A percentile compares a stretch with the other conserved stretches of the same genome.
Conservation (phyloP, 2,888 invertebrate genomes). For the Oscheius myriophilus region DNA sequence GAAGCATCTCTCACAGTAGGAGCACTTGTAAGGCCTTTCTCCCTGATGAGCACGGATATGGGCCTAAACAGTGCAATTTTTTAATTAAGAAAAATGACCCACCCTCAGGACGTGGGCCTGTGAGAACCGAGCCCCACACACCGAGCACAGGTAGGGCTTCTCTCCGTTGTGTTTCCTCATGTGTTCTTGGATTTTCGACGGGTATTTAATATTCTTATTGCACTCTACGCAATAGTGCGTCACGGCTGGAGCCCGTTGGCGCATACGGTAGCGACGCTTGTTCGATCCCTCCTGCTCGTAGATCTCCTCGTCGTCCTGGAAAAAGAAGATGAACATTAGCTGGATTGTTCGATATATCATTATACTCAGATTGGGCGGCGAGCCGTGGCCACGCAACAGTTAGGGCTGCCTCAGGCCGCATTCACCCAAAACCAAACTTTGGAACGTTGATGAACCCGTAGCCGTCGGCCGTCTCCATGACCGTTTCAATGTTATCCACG, state of each 20-base stretch:
- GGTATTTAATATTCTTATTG: conserved; percentile 54
- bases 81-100: no score
- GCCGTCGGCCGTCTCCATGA: conserved; percentile 11
- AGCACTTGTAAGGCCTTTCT: conserved; percentile 55
- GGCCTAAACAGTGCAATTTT: conserved; percentile 28
- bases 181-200: conserved; percentile 56
- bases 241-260: conserved; percentile 36
- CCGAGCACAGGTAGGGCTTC: conserved; percentile 40
- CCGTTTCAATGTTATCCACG: conserved; percentile 16
- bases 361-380: no score
- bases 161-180: conserved; percentile 53
- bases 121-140: conserved; percentile 49
- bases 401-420: no score
- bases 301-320: conserved; percentile 4
- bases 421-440: no score
- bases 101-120: conserved; percentile 55
- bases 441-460: conserved; percentile 13
- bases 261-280: conserved; percentile 45
- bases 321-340: background rate
- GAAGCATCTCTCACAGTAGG: conserved; percentile 47
- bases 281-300: background rate
- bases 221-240: conserved; percentile 42
- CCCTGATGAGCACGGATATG: conserved; percentile 46
- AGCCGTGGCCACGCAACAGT: no score
- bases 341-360: no score